Conservation (phyloP, 2,888 invertebrate species). For the Tortricodes alternella region DNA sequence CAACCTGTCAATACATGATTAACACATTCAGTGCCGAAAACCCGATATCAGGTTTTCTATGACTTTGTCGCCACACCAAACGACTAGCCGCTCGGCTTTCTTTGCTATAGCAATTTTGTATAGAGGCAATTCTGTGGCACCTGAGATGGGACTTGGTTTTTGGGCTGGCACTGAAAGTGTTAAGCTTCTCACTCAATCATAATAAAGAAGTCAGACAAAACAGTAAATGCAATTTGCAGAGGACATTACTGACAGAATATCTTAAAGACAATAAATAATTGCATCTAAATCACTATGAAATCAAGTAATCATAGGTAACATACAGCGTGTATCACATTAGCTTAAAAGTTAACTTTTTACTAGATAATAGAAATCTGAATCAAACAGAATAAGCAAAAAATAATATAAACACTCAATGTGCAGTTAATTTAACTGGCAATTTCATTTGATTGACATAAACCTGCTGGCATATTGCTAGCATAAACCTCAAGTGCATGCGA, state of each 20-base stretch:
- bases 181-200: too few relatives aligned
- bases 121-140: too few relatives aligned
- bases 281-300: conserved; percentile 27
- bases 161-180: too few relatives aligned
- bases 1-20: neutral
- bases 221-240: conserved; percentile 29
- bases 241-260: conserved; percentile 17
- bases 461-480: neutral
- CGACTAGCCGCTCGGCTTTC: too few relatives aligned
- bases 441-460: conserved; percentile 9
- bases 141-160: too few relatives aligned
- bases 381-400: neutral
- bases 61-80: too few relatives aligned
- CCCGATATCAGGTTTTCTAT: too few relatives aligned
- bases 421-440: conserved; percentile 14
- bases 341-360: conserved; percentile 16
- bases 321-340: conserved; percentile 16
- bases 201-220: conserved; percentile 5
- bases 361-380: neutral
- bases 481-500: conserved; percentile 6
- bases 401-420: conserved; percentile 3
- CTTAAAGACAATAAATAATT: conserved; percentile 18
- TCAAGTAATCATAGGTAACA: conserved; percentile 23
- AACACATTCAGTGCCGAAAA: too few relatives aligned
- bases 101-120: too few relatives aligned